phyloP scores from a whole-genome alignment of 1,140 invertebrate species.

The Zeugodacus cucurbitae region DNA sequence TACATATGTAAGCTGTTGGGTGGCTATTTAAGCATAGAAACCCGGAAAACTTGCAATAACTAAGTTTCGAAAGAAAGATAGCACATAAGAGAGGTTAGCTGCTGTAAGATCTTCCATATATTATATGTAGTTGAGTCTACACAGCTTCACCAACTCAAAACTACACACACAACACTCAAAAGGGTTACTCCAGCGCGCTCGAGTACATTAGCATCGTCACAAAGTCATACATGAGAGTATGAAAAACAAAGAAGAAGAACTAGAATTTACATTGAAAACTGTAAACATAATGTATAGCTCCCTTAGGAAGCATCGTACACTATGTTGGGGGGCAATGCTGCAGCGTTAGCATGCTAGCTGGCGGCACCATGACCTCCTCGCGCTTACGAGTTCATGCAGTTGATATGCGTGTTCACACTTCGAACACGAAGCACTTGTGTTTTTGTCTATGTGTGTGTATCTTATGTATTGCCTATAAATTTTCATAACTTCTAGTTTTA shows the following conservation, averaged over 20 bases:
- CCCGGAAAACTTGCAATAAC: neutral
- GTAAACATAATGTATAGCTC: neutral
- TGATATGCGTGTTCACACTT: neutral
- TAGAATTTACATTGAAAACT: neutral
- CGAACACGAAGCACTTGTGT: neutral
- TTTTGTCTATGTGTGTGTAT: too few species aligned
- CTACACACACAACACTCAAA: neutral
- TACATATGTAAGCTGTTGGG: too few species aligned
- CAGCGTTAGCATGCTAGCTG: neutral
- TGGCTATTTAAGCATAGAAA: too few species aligned
- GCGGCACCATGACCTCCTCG: neutral
- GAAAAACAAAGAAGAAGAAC: neutral
- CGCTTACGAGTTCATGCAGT: neutral
- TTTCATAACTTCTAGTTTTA: too few species aligned
- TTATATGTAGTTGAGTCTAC: neutral
- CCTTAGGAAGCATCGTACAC: neutral
- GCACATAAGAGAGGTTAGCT: neutral
- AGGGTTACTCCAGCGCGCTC: neutral
- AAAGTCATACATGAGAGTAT: neutral
- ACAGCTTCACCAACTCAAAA: neutral
- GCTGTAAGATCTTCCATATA: neutral
- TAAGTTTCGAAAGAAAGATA: neutral
- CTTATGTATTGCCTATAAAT: too few species aligned
- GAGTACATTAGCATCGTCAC: neutral
- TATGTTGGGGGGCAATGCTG: neutral